Evolutionary conservation across 1,140 invertebrate species (phyloP), one percentile per base, ranked within the genome.

Genomic region (Aphis craccivora): DNA sequence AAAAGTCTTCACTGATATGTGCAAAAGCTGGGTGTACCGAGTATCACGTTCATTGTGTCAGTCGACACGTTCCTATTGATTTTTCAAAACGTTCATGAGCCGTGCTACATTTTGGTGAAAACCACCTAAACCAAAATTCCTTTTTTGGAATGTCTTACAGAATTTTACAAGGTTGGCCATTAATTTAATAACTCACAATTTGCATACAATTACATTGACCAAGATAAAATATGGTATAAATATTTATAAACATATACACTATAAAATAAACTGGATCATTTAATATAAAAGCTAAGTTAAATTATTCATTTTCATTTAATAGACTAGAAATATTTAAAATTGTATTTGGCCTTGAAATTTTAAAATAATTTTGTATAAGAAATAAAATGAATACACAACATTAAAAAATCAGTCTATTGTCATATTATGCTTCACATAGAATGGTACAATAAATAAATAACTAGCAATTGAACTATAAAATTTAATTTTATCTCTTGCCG

Each of bases 21-120:
- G 7, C 22, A 76, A 25, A 67, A 67, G 55, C 37, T 43, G 9
- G 37, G 30, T 76, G n/a, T n/a, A n/a, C 60, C 18, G 20, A 43
- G 18, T 51, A 83, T 45, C 60, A 51, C 67, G 43, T 51, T 45
- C 45, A 92, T 51, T 92, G 67, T 83, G 90, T 37, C 60, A 8
- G 67, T 83, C 67, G 60, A 92, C 90, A 92, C 45, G 90, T 92
- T 51, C n/a, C 23, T 92, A 92, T 92, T 81, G 67, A 92, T 92
- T 92, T 91, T 92, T 83, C 60, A n/a, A 22, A 89, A 89, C 87
- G 48, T 37, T 81, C 67, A n/a, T 45, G 67, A 20, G 23, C 30
- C n/a, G 55, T 8, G 25, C 90, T 76, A 37, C 23, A 60, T 90
- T 90, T 90, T 60, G 55, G 22, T 22, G 53, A 30, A 43, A 90